phyloP scores from a whole-genome alignment of 2,113 vertebrate genomes.

The Gallinago undulata region DNA sequence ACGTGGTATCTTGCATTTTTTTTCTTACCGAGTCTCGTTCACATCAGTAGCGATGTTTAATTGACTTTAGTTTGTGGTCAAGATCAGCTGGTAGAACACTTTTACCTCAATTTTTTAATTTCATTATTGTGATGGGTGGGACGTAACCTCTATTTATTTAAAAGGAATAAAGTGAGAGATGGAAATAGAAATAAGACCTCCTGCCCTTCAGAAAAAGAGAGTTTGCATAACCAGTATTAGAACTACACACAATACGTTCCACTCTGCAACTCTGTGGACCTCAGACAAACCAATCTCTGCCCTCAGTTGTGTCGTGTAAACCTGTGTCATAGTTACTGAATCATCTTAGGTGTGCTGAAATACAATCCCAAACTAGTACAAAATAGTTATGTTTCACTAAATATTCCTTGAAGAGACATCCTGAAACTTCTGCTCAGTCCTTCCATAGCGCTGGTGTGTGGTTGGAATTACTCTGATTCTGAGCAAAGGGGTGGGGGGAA shows the following conservation, averaged over 20 bases:
- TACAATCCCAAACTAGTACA: neutral
- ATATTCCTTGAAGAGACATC: neutral
- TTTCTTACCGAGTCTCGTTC: slow-evolving; percentile 46
- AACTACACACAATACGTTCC: slow-evolving; percentile 16
- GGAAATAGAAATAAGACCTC: neutral
- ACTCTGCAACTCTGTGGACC: slow-evolving; percentile 29
- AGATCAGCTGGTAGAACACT: slow-evolving; percentile 72
- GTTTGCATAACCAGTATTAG: slow-evolving; percentile 22
- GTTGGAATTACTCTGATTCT: neutral
- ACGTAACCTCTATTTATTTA: slow-evolving; percentile 20
- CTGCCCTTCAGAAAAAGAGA: neutral
- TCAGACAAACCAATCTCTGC: slow-evolving; percentile 48
- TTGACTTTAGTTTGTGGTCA: slow-evolving; percentile 40
- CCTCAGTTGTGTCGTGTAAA: neutral
- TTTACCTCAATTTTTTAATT: slow-evolving; percentile 77
- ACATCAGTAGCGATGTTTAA: slow-evolving; percentile 48
- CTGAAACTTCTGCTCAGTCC: slow-evolving; percentile 9
- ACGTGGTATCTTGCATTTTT: slow-evolving; percentile 9
- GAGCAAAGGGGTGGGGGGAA: neutral
- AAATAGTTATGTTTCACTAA: neutral
- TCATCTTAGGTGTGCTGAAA: neutral
- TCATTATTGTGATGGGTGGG: slow-evolving; percentile 44
- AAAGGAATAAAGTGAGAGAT: neutral
- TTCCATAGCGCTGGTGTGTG: neutral
- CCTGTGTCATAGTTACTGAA: neutral